Base-by-base conservation (phyloP, 2,888 invertebrate species). In the Rotaria socialis region DNA sequence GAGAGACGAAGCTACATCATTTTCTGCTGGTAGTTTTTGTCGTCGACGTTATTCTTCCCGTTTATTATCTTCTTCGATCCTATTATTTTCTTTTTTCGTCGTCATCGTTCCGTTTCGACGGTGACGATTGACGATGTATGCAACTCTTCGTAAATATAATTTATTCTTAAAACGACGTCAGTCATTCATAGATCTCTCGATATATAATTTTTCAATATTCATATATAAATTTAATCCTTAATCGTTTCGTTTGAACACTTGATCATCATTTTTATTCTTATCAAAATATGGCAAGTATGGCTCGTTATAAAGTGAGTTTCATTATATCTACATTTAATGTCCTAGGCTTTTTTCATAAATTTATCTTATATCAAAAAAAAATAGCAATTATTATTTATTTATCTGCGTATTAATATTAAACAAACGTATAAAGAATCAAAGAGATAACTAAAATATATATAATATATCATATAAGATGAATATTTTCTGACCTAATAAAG, bases 41-140 rank as follows among this genome's bases (percentile, higher is more conserved):
- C 67, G 67, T 41, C 35, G 35, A 67, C 67, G 35, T 67, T 67
- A 19, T 67, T 67, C 35, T 67, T 67, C 10, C 67, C 19, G 35
- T 67, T 67, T 67, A 27, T 67, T 35, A 35, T 67, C 35, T 67
- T 67, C 35, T 67, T 67, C 35, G 67, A 67, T 67, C 67, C 35
- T 19, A 67, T 67, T 67, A 35, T 67, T 67, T 67, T 67, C 35
- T 67, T 27, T 67, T 67, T 55, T 67, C 35, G 35, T 67, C 35
- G 67, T 67, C 67, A 41, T 67, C 67, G 67, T 67, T 67, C 67
- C 67, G 67, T 67, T 67, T 67, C 67, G 67, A 35, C 67, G 67
- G 67, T 67, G 67, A 67, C 67, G 67, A 67, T 67, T 41, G 67
- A 67, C 67, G 67, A 67, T 67, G 67, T 67, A 27, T 35, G 35